Base-by-base conservation (phyloP, 2,113 vertebrate species). In the Ifrita kowaldi region DNA sequence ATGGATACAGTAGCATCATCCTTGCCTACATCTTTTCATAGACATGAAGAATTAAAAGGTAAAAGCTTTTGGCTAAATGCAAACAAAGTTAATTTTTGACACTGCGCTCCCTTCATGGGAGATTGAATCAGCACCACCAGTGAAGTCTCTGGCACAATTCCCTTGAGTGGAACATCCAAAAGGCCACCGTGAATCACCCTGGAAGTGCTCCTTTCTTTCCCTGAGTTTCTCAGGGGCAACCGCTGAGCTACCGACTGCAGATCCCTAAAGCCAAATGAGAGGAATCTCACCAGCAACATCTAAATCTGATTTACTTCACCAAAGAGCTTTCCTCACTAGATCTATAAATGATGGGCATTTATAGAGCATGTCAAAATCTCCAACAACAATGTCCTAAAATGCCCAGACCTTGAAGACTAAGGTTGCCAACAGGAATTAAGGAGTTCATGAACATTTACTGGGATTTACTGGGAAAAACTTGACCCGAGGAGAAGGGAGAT, bases 381-480 rank as follows among this genome's bases (percentile, higher is more conserved):
- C 70, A 67, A 17, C 2, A 4, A 32, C 3, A 35, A 24, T 0
- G 0, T 11, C 46, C 15, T 57, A 27, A 84, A 82, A 47, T 9
- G 5, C 9, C 7, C 39, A 22, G 65, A 39, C 13, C 7, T 11
- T 6, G 5, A 64, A 62, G 19, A 22, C 8, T 2, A 5, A 78
- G 1, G 3, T 3, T 70, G 7, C 2, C 55, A 39, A 33, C 6
- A 44, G 49, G 28, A 44, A 70, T 69, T 10, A 15, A 62, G 13
- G 14, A n/a, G 22, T 44, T 78, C 7, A 22, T 59, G 24, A 55
- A 63, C 6, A 9, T 39, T 89, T 65, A 6, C 10, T 67, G 19
- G n/a, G 39, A 27, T 83, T 86, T 83, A 6, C 17, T 6, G 26
- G 27, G 8, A 41, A 11, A 73, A 33, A 28, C 6, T 5, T 5